Evolutionary conservation across 2,797 vertebrate genomes (phyloP).

Genomic region (Coranthus polyacanthus): DNA sequence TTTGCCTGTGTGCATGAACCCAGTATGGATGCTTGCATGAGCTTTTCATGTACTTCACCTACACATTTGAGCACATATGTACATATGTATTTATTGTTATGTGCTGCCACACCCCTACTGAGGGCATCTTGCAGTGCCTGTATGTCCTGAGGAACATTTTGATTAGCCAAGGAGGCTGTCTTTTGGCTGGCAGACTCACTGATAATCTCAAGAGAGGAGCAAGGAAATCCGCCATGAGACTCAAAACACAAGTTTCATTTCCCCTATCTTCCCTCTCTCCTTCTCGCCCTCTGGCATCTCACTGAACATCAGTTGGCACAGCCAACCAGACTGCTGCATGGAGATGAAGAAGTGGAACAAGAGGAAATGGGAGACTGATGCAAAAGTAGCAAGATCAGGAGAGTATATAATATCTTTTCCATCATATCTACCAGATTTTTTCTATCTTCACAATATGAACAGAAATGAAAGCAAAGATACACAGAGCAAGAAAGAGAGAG

Average conservation of each 20-base stretch:
- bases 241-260: conserved; percentile 74
- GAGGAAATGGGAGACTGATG: conserved; percentile 25
- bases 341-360: conserved; percentile 56
- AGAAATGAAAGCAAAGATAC: conserved; percentile 8
- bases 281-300: conserved; percentile 62
- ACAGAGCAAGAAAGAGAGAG: conserved; percentile 17
- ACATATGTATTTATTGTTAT: conserved; percentile 30
- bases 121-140: conserved; percentile 43
- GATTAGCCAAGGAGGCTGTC: conserved; percentile 65
- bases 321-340: conserved; percentile 52
- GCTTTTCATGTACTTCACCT: not conserved
- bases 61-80: conserved; percentile 14
- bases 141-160: conserved; percentile 59
- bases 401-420: conserved; percentile 5
- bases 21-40: too few species aligned
- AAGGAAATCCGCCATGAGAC: conserved; percentile 68
- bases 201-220: conserved; percentile 71
- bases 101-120: conserved; percentile 49
- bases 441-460: not conserved
- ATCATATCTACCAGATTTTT: conserved; percentile 6
- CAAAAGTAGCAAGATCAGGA: conserved; percentile 24
- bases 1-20: not conserved
- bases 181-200: conserved; percentile 65
- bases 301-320: conserved; percentile 64
- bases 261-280: conserved; percentile 37